Percentiles rank a stretch among this genome's conserved stretches.
These are phyloP conservation scores for Synergus gifuensis DNA, from an alignment of 2,888 invertebrate genomes.

Conservation along the genomic window DNA sequence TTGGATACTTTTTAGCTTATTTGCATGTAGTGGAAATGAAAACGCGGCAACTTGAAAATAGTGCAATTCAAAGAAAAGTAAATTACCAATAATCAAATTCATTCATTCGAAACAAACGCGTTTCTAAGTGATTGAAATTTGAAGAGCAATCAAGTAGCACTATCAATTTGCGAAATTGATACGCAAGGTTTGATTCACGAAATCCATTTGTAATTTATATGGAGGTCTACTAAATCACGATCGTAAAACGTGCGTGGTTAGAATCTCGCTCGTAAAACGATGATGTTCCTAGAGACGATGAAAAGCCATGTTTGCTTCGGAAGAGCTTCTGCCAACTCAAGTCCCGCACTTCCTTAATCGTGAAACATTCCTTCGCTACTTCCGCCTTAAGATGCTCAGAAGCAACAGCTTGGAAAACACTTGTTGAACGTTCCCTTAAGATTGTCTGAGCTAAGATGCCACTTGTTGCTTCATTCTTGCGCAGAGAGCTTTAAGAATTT, in stretches of 20 bases:
- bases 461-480: constrained; percentile 72
- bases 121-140: background rate
- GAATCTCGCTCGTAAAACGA: constrained; percentile 3
- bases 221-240: background rate
- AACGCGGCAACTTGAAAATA: no score
- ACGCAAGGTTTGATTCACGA: background rate
- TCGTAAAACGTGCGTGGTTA: background rate
- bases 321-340: constrained; percentile 29
- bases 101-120: no score
- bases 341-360: constrained; percentile 28
- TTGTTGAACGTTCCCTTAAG: constrained; percentile 75
- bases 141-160: background rate
- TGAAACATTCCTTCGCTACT: constrained; percentile 14
- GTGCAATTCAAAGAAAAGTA: no score
- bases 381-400: constrained; percentile 27
- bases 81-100: no score
- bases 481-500: background rate
- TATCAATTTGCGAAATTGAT: background rate
- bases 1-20: no score
- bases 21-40: no score
- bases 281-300: constrained; percentile 4
- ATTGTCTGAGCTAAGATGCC: constrained; percentile 75
- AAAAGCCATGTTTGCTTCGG: background rate
- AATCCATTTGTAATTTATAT: background rate
- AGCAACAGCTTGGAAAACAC: constrained; percentile 62